Base-by-base conservation (phyloP, 2,113 vertebrate genomes). In the Notarius lentiginosus region DNA sequence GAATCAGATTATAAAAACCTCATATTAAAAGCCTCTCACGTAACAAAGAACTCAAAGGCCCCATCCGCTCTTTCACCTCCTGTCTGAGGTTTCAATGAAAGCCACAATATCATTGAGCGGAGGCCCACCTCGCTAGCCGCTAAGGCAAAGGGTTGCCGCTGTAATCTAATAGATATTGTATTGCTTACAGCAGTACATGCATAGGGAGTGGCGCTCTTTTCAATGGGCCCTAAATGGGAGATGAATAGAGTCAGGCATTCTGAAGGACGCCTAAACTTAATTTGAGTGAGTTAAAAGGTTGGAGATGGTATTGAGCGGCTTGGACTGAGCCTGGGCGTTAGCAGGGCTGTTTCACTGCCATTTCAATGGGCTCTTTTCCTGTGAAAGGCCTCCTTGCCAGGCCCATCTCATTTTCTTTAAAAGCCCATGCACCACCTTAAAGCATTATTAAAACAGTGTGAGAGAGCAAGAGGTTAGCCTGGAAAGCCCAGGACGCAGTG, bases 1-100 rank as follows among this genome's bases (percentile, higher is more conserved):
- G 94, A 95, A 94, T 94, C 91, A 90, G 92, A 95, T 95, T 94
- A 95, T 92, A 91, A 88, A 84, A 83, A 85, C 77, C 87, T 89
- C 87, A 88, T 83, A 88, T 89, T 91, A 92, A 90, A 90, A 91
- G 90, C 86, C 86, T 85, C 84, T 90, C 85, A 86, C 68, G 75
- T 88, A 89, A 91, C 91, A 89, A 90, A 87, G 85, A 85, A 41
- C 34, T 84, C 51, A 77, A 84, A 83, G 81, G 60, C 82, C 41
- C 79, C 81, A 41, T 65, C 85, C 86, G 79, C 86, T 88, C 81
- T 83, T 90, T 88, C 86, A 89, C 86, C 89, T 88, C 87, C 79
- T 85, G 82, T 89, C 85, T 89, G 85, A 89, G 86, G 88, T 84
- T 86, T 84, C 83, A 90, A 87, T 66, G 87, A 88, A 83, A 83